Conservation (phyloP, 2,888 invertebrate genomes). For the Cylindroiulus punctatus region DNA sequence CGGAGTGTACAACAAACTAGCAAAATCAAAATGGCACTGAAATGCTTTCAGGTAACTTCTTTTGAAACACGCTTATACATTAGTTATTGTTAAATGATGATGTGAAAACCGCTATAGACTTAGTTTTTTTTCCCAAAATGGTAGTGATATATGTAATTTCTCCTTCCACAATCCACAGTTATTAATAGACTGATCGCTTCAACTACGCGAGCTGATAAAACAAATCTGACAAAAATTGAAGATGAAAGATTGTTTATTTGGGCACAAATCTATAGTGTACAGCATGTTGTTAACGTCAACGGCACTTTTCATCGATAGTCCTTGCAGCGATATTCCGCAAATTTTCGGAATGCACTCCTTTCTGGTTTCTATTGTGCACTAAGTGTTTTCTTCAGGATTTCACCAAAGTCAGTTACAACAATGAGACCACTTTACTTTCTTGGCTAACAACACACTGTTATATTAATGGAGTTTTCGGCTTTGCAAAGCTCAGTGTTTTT, state of each 20-base stretch:
- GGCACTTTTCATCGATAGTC: neutral
- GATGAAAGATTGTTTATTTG: neutral
- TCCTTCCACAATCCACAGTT: neutral
- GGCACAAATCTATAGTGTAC: neutral
- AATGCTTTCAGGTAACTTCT: too few relatives aligned
- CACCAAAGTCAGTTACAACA: constrained; percentile 13
- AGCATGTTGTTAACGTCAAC: neutral
- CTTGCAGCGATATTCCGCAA: neutral
- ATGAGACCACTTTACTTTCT: neutral
- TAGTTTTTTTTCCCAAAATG: neutral
- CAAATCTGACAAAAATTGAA: neutral
- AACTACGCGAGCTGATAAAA: neutral
- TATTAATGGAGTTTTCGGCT: neutral
- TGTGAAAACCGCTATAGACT: neutral
- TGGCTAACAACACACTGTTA: neutral
- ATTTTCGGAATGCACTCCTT: constrained; percentile 29
- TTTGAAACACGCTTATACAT: too few relatives aligned
- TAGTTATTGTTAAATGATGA: too few relatives aligned
- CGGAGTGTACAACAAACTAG: too few relatives aligned
- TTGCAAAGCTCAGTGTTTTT: neutral
- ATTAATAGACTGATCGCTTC: neutral
- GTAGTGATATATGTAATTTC: neutral
- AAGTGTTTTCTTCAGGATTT: constrained; percentile 11
- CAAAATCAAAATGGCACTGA: too few relatives aligned
- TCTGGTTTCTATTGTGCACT: neutral